These are phyloP conservation scores for Ophion slaviceki DNA, from an alignment of 2,888 invertebrate genomes.

Conservation along the genomic window DNA sequence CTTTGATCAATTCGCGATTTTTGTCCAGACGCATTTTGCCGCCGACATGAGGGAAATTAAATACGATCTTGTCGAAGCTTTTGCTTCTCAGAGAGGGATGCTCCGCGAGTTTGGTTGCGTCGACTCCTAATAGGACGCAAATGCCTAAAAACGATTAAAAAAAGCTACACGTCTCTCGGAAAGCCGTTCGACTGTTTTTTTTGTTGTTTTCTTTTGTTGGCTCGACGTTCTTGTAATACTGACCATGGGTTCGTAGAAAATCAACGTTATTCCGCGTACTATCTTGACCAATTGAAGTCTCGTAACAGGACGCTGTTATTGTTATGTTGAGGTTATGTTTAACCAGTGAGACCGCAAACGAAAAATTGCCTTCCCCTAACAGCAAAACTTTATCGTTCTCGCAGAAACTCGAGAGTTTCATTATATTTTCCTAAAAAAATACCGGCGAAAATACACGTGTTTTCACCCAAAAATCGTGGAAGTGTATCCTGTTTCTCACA, in stretches of 20 bases:
- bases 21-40: conserved; percentile 86
- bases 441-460: conserved; percentile 16
- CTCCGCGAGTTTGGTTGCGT: conserved; percentile 84
- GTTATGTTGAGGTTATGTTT: conserved; percentile 75
- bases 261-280: conserved; percentile 77
- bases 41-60: conserved; percentile 87
- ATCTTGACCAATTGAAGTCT: conserved; percentile 76
- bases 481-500: background rate
- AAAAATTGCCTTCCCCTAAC: conserved; percentile 86
- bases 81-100: conserved; percentile 73
- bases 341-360: conserved; percentile 83
- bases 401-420: conserved; percentile 75
- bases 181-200: background rate
- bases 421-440: conserved; percentile 61
- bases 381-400: conserved; percentile 81
- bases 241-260: conserved; percentile 77
- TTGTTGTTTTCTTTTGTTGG: background rate
- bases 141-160: conserved; percentile 81
- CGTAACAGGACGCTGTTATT: conserved; percentile 82
- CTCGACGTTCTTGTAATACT: conserved; percentile 66
- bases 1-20: conserved; percentile 84
- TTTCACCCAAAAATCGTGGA: background rate
- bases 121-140: conserved; percentile 83
- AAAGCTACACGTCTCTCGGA: conserved; percentile 57
- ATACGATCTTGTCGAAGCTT: conserved; percentile 84